Evolutionary conservation across 2,113 vertebrate genomes (phyloP).

Genomic region (Sclerurus mexicanus): DNA sequence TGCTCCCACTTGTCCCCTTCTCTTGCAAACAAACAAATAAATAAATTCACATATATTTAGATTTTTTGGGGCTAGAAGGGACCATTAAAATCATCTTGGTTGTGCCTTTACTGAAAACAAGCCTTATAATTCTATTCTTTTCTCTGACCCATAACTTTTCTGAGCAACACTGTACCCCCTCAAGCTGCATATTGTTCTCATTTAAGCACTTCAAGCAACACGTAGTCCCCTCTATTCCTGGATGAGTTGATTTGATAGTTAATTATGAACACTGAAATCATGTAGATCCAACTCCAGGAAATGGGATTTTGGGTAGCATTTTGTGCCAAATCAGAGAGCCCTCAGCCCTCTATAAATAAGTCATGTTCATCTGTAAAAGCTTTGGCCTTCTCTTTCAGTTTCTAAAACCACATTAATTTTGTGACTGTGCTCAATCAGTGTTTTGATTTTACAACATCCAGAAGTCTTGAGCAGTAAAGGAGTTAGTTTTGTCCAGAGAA

Average conservation of each 20-base stretch:
- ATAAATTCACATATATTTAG: not conserved
- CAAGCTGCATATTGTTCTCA: not conserved
- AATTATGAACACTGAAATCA: not conserved
- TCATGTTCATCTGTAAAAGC: not conserved
- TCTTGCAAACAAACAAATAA: not conserved
- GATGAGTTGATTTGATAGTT: not conserved
- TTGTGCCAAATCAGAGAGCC: not conserved
- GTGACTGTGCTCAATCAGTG: not conserved
- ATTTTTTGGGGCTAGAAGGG: not conserved
- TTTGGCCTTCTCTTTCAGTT: not conserved
- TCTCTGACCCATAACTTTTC: not conserved
- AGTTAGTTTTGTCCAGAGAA: not conserved
- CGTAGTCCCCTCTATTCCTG: not conserved
- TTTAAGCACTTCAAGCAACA: not conserved
- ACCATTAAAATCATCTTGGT: not conserved
- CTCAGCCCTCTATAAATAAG: not conserved
- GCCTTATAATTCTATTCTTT: not conserved
- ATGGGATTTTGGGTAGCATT: not conserved
- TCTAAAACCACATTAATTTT: not conserved
- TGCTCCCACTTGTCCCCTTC: not conserved
- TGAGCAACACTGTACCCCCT: not conserved
- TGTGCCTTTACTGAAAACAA: not conserved
- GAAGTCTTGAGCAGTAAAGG: not conserved
- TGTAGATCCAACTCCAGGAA: not conserved
- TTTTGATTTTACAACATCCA: not conserved